A percentile compares a stretch with the other conserved stretches of the same genome.
Conservation (phyloP, 2,888 invertebrate genomes). For the Hyposoter didymator region DNA sequence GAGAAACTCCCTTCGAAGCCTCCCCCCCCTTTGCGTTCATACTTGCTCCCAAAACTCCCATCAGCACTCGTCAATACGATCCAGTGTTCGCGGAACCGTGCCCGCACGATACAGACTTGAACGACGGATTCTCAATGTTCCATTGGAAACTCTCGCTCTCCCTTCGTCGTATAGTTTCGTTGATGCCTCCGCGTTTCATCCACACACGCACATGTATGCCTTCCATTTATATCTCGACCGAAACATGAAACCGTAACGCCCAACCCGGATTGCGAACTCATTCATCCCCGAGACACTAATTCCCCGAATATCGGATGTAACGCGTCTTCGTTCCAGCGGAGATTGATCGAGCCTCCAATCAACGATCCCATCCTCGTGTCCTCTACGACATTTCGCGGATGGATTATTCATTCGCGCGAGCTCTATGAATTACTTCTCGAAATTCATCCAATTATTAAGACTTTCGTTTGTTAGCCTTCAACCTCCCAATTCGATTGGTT, state of each 20-base stretch:
- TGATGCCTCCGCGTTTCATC: background rate
- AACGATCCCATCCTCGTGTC: conserved; percentile 2
- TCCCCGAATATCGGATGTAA: conserved; percentile 53
- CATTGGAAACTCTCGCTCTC: conserved; percentile 13
- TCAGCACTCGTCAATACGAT: conserved; percentile 76
- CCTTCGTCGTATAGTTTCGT: background rate
- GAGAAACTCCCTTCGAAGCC: conserved; percentile 51
- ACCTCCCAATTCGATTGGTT: background rate
- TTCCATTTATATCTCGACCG: conserved; percentile 12
- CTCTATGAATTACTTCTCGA: too few relatives aligned
- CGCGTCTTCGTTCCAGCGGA: conserved; percentile 55
- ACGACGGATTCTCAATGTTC: conserved; percentile 29
- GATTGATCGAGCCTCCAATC: conserved; percentile 56
- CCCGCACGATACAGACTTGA: conserved; percentile 45
- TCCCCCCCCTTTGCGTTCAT: conserved; percentile 31
- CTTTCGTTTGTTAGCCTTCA: background rate
- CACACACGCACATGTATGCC: background rate
- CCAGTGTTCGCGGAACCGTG: conserved; percentile 62
- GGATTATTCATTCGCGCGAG: conserved; percentile 15
- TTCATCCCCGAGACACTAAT: conserved; percentile 54
- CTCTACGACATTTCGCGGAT: conserved; percentile 23
- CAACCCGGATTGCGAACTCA: conserved; percentile 45
- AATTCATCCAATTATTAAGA: too few relatives aligned
- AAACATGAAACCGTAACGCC: conserved; percentile 23
- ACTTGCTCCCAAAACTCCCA: conserved; percentile 38